Evolutionary conservation across 2,888 invertebrate genomes (phyloP).

Genomic region (Nemoura dubitans): DNA sequence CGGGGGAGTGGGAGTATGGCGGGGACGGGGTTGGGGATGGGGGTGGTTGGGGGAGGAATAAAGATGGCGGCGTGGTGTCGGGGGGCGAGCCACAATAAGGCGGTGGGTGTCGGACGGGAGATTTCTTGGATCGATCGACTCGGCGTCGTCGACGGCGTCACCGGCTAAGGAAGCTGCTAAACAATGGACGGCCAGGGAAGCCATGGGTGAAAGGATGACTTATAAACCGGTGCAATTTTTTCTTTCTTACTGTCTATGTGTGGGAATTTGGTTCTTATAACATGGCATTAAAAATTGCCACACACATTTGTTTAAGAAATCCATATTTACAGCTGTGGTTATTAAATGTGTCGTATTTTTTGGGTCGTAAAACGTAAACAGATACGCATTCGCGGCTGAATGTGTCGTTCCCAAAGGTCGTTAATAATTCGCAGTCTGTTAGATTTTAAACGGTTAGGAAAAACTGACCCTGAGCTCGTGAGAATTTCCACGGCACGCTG

Average conservation of each 20-base stretch:
- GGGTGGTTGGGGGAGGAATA: slow-evolving; percentile 8
- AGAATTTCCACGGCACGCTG: too few species aligned
- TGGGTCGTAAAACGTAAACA: too few species aligned
- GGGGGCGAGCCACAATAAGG: slow-evolving; percentile 27
- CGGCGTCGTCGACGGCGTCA: background rate
- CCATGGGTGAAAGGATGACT: slow-evolving; percentile 8
- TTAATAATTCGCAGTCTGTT: background rate
- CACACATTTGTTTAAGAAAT: too few species aligned
- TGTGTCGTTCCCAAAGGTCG: too few species aligned
- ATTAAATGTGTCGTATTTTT: too few species aligned
- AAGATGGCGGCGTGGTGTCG: slow-evolving; percentile 37
- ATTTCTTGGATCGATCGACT: slow-evolving; percentile 29
- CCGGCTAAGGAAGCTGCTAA: slow-evolving; percentile 5
- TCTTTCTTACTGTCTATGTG: too few species aligned
- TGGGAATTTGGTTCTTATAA: too few species aligned
- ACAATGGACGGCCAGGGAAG: background rate
- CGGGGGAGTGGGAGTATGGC: background rate
- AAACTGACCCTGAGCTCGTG: background rate
- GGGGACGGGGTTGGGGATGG: background rate
- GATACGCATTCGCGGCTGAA: too few species aligned
- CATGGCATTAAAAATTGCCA: too few species aligned
- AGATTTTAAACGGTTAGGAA: background rate
- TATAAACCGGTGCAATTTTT: too few species aligned
- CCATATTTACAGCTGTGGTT: too few species aligned
- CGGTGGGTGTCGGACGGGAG: background rate